phyloP scores from a whole-genome alignment of 2,888 invertebrate species.

The Mimumesa dahlbomi region DNA sequence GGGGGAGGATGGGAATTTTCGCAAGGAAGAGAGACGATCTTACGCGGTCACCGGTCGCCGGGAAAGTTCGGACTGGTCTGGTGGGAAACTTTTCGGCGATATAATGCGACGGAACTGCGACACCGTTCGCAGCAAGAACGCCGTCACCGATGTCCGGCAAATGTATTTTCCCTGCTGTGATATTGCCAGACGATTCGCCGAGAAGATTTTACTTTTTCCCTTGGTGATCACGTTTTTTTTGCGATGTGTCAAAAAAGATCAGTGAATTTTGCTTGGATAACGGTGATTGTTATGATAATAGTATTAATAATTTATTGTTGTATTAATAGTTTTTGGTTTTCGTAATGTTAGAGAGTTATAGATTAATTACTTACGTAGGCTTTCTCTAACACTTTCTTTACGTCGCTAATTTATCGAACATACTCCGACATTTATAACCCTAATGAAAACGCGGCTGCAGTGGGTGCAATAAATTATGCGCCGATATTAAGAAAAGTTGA shows the following conservation, averaged over 20 bases:
- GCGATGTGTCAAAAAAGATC: no score
- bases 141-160: conserved; percentile 10
- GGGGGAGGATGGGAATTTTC: not conserved
- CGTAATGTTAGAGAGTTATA: no score
- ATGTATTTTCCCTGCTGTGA: conserved; percentile 8
- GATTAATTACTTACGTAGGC: no score
- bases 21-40: conserved; percentile 8
- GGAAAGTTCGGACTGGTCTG: conserved; percentile 14
- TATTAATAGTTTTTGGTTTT: no score
- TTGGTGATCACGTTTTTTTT: no score
- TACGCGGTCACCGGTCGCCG: conserved; percentile 13
- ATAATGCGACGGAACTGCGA: conserved; percentile 39
- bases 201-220: no score
- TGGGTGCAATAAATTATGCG: conserved; percentile 28
- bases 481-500: conserved; percentile 30
- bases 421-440: conserved; percentile 36
- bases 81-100: conserved; percentile 38
- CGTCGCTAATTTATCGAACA: no score
- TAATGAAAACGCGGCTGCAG: conserved; percentile 34
- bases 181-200: not conserved
- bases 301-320: no score
- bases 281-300: no score
- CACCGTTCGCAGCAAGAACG: conserved; percentile 17
- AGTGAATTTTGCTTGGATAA: no score
- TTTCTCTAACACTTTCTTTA: no score